These are phyloP conservation scores for Radopholus similis DNA, from an alignment of 1,140 invertebrate genomes.

Conservation along the genomic window DNA sequence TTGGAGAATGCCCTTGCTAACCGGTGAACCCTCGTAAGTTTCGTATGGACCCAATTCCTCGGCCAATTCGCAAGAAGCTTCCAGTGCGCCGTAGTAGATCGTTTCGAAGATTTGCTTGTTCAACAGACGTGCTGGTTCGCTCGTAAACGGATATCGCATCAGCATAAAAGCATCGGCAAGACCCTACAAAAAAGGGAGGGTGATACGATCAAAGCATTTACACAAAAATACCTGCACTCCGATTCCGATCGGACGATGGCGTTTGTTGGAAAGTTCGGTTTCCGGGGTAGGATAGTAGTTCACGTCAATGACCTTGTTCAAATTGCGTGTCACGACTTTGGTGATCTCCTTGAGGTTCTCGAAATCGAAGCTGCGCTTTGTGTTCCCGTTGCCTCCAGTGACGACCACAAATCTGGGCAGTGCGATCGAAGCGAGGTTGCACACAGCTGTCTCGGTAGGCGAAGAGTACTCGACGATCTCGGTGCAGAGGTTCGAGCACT, in stretches of 20 bases:
- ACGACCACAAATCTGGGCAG: slow-evolving; percentile 88
- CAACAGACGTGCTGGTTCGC: slow-evolving; percentile 74
- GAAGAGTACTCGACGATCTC: slow-evolving; percentile 89
- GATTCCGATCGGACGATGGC: slow-evolving; percentile 89
- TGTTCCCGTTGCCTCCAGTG: not conserved
- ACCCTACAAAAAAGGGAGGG: slow-evolving; percentile 68
- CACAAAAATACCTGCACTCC: slow-evolving; percentile 68
- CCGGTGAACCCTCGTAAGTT: slow-evolving; percentile 70
- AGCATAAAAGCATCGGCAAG: slow-evolving; percentile 92
- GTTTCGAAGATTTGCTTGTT: slow-evolving; percentile 98
- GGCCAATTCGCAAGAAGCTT: slow-evolving; percentile 91
- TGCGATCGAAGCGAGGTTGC: slow-evolving; percentile 96
- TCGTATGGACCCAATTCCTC: slow-evolving; percentile 80
- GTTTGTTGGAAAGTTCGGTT: slow-evolving; percentile 77
- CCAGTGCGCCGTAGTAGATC: slow-evolving; percentile 91
- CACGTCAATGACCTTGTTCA: slow-evolving; percentile 95
- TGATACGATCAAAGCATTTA: slow-evolving; percentile 8
- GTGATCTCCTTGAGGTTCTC: slow-evolving; percentile 72
- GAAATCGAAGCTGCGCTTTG: slow-evolving; percentile 75
- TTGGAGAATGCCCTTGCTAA: slow-evolving; percentile 82
- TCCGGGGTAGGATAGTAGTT: slow-evolving; percentile 87
- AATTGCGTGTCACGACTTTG: slow-evolving; percentile 76
- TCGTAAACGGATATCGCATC: slow-evolving; percentile 83
- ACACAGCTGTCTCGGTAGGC: slow-evolving; percentile 90
- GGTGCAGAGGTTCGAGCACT: slow-evolving; percentile 94